Conservation (phyloP, 2,113 vertebrate species). For the Tyrannus savana region DNA sequence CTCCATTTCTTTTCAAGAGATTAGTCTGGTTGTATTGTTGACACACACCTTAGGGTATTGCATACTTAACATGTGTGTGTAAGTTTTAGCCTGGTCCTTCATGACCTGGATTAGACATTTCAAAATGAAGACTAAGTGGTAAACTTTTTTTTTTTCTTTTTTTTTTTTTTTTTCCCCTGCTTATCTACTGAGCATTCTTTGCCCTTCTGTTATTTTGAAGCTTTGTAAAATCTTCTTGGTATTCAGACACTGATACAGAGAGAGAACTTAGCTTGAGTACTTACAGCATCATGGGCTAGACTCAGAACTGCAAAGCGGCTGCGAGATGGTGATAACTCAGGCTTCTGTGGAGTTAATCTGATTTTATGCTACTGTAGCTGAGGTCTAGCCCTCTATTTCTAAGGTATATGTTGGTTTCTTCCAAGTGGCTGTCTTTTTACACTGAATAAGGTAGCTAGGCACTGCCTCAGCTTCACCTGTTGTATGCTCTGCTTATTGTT, state of each 20-base stretch:
- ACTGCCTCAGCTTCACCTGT: not conserved
- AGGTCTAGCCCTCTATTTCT: constrained; percentile 20
- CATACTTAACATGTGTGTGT: not conserved
- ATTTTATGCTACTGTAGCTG: constrained; percentile 8
- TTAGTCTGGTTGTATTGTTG: constrained; percentile 60
- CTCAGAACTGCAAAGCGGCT: not conserved
- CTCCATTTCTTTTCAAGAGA: constrained; percentile 42
- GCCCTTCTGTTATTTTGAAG: constrained; percentile 11
- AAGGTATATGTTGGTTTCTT: not conserved
- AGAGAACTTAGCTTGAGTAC: not conserved
- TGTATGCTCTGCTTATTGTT: not conserved
- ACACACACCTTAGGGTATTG: constrained; percentile 64
- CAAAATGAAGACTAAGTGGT: not conserved
- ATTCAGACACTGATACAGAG: not conserved
- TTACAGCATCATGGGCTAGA: not conserved
- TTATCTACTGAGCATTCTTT: not conserved
- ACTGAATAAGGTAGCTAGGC: not conserved
- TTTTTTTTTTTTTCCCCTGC: not conserved
- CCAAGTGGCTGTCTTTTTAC: not conserved
- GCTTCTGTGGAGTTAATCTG: constrained; percentile 2
- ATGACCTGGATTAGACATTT: constrained; percentile 26
- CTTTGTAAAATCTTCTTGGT: not conserved
- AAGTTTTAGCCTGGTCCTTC: constrained; percentile 11
- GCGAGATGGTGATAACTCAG: not conserved
- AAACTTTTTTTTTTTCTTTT: not conserved